Conservation (phyloP, 1,140 invertebrate genomes). For the Pseudoatta argentina region DNA sequence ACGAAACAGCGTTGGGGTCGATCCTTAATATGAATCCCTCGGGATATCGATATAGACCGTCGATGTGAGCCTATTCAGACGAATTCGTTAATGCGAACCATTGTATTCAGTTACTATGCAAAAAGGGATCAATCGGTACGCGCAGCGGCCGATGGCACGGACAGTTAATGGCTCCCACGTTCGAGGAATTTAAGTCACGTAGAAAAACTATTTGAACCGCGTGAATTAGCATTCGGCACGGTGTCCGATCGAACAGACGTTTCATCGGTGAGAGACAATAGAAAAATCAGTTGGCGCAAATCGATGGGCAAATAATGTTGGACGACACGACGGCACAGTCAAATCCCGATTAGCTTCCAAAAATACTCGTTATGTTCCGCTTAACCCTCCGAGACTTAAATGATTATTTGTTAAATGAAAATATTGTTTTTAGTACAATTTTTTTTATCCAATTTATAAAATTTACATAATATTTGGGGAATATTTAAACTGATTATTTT, state of each 20-base stretch:
- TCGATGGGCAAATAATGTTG: constrained; percentile 78
- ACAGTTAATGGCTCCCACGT: constrained; percentile 75
- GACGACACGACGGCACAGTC: constrained; percentile 47
- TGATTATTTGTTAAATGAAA: constrained; percentile 17
- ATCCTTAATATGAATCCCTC: constrained; percentile 37
- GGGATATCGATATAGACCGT: neutral
- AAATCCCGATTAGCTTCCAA: constrained; percentile 50
- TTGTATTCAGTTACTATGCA: constrained; percentile 72
- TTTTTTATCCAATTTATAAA: neutral
- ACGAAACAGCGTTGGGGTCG: constrained; percentile 7
- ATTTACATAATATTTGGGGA: neutral
- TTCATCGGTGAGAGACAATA: constrained; percentile 75
- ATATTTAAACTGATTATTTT: neutral
- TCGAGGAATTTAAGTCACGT: constrained; percentile 82
- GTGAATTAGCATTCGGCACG: constrained; percentile 79
- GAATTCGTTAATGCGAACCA: constrained; percentile 42
- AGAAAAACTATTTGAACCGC: constrained; percentile 80
- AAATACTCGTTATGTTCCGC: constrained; percentile 41
- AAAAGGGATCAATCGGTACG: constrained; percentile 76
- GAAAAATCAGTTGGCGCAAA: constrained; percentile 78
- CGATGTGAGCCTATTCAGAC: constrained; percentile 12
- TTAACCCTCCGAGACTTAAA: constrained; percentile 16
- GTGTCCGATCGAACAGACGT: constrained; percentile 70
- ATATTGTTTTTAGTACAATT: neutral
- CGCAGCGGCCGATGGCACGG: constrained; percentile 50